A percentile compares a stretch with the other conserved stretches of the same genome.
These are phyloP conservation scores for Heliothis subflexa DNA, from an alignment of 1,140 invertebrate genomes.

Conservation along the genomic window DNA sequence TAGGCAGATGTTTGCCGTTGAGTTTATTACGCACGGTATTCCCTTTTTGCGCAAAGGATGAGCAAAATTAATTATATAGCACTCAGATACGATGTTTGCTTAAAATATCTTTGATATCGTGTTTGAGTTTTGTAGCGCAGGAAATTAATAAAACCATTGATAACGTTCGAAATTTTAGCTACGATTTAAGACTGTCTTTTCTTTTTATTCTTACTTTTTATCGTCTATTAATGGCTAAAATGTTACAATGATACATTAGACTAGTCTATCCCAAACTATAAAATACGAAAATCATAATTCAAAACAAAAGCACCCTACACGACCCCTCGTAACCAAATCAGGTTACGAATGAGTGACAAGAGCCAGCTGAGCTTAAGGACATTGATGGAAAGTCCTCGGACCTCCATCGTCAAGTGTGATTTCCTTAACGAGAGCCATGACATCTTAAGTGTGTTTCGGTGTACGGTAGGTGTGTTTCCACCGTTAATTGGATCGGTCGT, in stretches of 20 bases:
- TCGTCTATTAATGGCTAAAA: no score
- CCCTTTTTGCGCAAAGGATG: constrained; percentile 11
- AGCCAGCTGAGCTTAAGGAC: constrained; percentile 5
- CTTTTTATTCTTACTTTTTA: background rate
- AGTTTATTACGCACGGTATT: constrained; percentile 27
- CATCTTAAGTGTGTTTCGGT: constrained; percentile 78
- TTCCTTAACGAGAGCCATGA: constrained; percentile 60
- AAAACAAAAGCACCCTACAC: background rate
- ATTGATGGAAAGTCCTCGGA: constrained; percentile 37
- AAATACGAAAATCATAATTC: background rate
- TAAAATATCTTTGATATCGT: background rate
- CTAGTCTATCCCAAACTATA: background rate
- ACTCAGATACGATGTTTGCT: constrained; percentile 13
- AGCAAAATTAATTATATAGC: constrained; percentile 23
- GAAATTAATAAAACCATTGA: constrained; percentile 13
- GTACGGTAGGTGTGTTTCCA: constrained; percentile 75
- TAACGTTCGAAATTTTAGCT: background rate
- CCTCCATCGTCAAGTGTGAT: constrained; percentile 43
- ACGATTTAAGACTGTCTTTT: background rate
- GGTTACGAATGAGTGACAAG: background rate
- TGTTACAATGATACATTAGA: no score
- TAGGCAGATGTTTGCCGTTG: constrained; percentile 14
- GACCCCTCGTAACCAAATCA: background rate
- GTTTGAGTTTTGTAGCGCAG: constrained; percentile 5
- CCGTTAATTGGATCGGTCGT: constrained; percentile 79